Conservation (phyloP, 2,113 vertebrate genomes). For the Microcebus tavaratra region DNA sequence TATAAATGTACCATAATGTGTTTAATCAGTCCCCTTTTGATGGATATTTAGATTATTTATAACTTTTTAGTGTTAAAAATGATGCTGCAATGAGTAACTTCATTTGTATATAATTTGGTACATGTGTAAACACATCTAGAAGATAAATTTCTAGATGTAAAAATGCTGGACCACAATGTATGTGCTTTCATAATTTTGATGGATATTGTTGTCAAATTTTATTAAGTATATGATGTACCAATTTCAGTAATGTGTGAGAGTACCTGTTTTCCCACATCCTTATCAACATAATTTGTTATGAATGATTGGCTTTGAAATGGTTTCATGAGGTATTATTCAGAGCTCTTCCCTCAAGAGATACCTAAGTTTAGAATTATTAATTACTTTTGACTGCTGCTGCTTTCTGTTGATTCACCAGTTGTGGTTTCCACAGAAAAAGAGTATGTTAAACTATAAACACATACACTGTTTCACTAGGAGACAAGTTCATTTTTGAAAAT, state of each 20-base stretch:
- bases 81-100: background rate
- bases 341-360: background rate
- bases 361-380: background rate
- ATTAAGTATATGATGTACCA: background rate
- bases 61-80: background rate
- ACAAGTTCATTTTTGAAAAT: background rate
- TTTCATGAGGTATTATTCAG: background rate
- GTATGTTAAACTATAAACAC: background rate
- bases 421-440: background rate
- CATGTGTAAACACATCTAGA: background rate
- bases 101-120: background rate
- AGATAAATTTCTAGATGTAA: background rate
- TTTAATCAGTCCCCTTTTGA: background rate
- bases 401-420: background rate
- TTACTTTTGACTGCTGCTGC: background rate
- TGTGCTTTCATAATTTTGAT: background rate
- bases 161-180: background rate
- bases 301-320: background rate
- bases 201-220: background rate
- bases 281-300: background rate
- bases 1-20: background rate
- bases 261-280: background rate
- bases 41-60: background rate
- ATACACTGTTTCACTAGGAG: background rate
- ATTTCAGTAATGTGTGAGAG: background rate